Percentiles rank a stretch among this genome's conserved stretches.
phyloP scores from a whole-genome alignment of 2,888 invertebrate species.

The Eremobia ochroleuca region DNA sequence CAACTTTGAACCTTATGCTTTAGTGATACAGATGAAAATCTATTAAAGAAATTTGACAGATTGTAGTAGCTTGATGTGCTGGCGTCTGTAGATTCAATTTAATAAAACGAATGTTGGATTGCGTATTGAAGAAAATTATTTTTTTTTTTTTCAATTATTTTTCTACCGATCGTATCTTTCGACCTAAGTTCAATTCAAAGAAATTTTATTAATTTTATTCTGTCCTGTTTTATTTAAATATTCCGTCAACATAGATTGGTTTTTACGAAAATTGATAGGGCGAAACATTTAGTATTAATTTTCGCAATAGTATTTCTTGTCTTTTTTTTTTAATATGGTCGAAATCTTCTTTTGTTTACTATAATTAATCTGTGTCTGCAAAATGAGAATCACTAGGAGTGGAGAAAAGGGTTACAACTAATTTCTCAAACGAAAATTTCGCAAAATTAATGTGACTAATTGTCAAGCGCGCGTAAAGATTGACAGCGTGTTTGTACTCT shows the following conservation, averaged over 20 bases:
- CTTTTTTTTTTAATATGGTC: neutral
- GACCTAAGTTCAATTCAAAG: neutral
- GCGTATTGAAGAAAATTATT: neutral
- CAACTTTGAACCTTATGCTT: too few relatives aligned
- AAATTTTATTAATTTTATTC: slow-evolving; percentile 1
- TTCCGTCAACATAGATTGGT: neutral
- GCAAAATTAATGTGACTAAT: neutral
- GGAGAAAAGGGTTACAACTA: neutral
- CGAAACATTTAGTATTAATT: neutral
- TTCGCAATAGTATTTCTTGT: neutral
- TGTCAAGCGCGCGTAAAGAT: neutral
- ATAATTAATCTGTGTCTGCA: neutral
- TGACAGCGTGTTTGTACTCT: neutral
- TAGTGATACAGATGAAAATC: too few relatives aligned
- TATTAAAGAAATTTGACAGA: too few relatives aligned
- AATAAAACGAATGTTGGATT: too few relatives aligned
- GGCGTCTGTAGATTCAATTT: too few relatives aligned
- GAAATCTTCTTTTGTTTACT: neutral
- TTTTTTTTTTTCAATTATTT: neutral
- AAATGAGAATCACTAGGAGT: neutral
- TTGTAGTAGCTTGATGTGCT: too few relatives aligned
- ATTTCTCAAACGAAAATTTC: neutral
- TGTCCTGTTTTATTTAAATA: neutral
- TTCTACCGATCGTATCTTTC: neutral
- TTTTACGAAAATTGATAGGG: slow-evolving; percentile 1